A percentile compares a stretch with the other conserved stretches of the same genome.
Conservation (phyloP, 2,888 invertebrate species). For the Drosophila mettleri region DNA sequence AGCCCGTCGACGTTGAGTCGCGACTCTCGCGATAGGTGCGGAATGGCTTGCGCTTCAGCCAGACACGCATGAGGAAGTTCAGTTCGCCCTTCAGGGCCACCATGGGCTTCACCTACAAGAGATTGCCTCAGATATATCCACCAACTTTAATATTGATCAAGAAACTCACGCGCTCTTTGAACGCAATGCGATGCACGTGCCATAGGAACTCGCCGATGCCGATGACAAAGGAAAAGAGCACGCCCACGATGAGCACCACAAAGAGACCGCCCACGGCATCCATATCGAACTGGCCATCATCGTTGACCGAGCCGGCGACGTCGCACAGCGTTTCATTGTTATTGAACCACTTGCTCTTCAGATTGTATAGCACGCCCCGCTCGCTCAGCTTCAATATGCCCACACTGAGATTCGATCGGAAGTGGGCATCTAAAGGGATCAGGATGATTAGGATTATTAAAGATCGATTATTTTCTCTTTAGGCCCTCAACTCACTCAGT, state of each 20-base stretch:
- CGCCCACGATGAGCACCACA: slow-evolving; percentile 91
- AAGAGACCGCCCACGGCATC: slow-evolving; percentile 93
- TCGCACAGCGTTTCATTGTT: slow-evolving; percentile 86
- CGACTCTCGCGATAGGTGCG: slow-evolving; percentile 61
- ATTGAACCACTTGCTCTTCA: slow-evolving; percentile 97
- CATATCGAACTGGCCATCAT: slow-evolving; percentile 66
- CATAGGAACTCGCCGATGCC: slow-evolving; percentile 94
- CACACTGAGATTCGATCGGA: slow-evolving; percentile 92
- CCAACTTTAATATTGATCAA: not conserved
- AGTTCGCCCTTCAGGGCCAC: slow-evolving; percentile 71
- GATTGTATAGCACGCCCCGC: slow-evolving; percentile 90
- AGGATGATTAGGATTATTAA: no score
- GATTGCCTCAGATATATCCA: not conserved
- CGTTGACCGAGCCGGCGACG: not conserved
- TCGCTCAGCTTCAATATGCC: slow-evolving; percentile 97
- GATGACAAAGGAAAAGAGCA: slow-evolving; percentile 89
- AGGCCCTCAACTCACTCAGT: slow-evolving; percentile 88
- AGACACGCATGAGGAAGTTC: slow-evolving; percentile 71
- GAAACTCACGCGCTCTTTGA: slow-evolving; percentile 88
- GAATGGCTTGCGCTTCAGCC: slow-evolving; percentile 72
- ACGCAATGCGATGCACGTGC: slow-evolving; percentile 91
- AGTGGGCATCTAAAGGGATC: slow-evolving; percentile 88
- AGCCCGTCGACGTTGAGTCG: slow-evolving; percentile 72
- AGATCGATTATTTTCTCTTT: no score
- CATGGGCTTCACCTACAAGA: slow-evolving; percentile 63